phyloP scores from a whole-genome alignment of 2,888 invertebrate genomes.

The Asteroscopus sphinx region DNA sequence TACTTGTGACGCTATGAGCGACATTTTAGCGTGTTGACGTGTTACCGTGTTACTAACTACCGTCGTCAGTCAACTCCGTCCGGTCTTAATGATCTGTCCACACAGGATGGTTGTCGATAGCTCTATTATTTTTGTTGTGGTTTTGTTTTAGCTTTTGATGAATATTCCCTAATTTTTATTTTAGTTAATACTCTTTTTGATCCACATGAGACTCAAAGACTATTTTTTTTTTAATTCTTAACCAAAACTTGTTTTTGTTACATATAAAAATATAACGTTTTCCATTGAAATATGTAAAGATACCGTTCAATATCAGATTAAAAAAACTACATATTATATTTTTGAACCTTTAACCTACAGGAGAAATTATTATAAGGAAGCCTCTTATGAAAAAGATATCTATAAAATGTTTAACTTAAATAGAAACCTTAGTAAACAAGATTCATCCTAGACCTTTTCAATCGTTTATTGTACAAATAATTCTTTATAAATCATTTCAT shows the following conservation, averaged over 20 bases:
- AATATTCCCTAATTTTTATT: conserved; percentile 38
- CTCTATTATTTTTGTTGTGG: conserved; percentile 57
- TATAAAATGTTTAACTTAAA: too few relatives aligned
- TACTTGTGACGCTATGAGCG: conserved; percentile 44
- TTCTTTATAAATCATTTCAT: conserved; percentile 14
- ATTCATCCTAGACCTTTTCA: conserved; percentile 1
- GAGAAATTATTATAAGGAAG: too few relatives aligned
- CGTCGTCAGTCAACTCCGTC: conserved; percentile 68
- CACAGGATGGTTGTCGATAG: conserved; percentile 73
- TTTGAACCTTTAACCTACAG: too few relatives aligned
- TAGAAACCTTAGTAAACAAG: neutral
- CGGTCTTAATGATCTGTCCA: conserved; percentile 78
- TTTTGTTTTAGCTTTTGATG: conserved; percentile 33
- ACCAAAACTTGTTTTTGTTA: too few relatives aligned
- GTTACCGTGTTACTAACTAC: conserved; percentile 65
- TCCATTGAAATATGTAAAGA: too few relatives aligned
- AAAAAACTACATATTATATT: too few relatives aligned
- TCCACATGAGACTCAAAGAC: neutral
- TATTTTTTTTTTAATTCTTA: too few relatives aligned
- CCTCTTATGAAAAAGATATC: too few relatives aligned
- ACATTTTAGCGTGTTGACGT: conserved; percentile 67
- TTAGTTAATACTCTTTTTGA: conserved; percentile 1
- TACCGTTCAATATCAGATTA: too few relatives aligned
- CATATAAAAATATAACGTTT: too few relatives aligned
- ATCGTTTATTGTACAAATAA: conserved; percentile 20